phyloP scores from a whole-genome alignment of 2,888 invertebrate species.

The Polia nebulosa region DNA sequence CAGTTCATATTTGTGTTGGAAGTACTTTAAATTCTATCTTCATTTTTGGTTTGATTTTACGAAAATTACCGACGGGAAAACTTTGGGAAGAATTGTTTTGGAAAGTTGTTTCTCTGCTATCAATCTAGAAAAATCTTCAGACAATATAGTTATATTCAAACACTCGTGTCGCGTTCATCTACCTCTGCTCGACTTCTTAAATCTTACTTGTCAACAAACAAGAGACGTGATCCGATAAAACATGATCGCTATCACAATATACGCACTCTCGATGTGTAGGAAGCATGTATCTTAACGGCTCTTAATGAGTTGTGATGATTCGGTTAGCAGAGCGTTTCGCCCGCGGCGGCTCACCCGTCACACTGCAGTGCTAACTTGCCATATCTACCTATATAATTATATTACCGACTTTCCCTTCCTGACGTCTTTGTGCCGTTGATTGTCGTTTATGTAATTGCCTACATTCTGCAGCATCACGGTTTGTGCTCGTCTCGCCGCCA shows the following conservation, averaged over 20 bases:
- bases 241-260: conserved; percentile 36
- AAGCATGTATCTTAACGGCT: conserved; percentile 58
- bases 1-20: conserved; percentile 44
- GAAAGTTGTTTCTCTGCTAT: neutral
- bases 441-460: conserved; percentile 88
- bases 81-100: neutral
- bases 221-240: conserved; percentile 50
- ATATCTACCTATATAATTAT: conserved; percentile 86
- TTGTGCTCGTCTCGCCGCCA: conserved; percentile 71
- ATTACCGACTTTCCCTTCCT: conserved; percentile 85
- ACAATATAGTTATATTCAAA: neutral
- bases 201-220: conserved; percentile 14
- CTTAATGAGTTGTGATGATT: conserved; percentile 63
- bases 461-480: conserved; percentile 77
- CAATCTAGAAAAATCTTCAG: neutral
- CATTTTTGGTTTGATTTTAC: conserved; percentile 9
- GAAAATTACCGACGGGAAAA: neutral
- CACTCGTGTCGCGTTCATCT: neutral
- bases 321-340: conserved; percentile 67
- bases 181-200: conserved; percentile 9
- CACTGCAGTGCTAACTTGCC: conserved; percentile 77
- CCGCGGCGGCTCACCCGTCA: conserved; percentile 70
- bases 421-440: conserved; percentile 85
- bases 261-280: conserved; percentile 45
- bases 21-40: conserved; percentile 38